phyloP scores from a whole-genome alignment of 2,888 invertebrate species.

The Boloria euphrosyne region DNA sequence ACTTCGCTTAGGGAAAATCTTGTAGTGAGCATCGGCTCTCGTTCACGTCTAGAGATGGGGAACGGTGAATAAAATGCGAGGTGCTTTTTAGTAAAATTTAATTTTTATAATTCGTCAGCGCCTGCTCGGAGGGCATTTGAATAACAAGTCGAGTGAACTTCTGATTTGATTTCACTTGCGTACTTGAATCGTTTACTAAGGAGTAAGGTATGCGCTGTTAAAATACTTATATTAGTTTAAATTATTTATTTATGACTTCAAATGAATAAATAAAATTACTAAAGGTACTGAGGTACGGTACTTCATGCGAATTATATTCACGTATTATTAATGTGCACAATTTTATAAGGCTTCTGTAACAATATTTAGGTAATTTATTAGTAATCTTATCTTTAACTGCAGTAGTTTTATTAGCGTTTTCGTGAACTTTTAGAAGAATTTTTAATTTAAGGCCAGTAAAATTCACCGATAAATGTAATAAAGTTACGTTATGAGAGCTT shows the following conservation, averaged over 20 bases:
- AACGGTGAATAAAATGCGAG: constrained; percentile 64
- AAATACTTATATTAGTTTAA: constrained; percentile 7
- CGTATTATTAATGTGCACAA: no score
- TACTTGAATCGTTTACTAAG: constrained; percentile 24
- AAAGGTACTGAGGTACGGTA: not conserved
- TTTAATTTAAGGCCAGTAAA: no score
- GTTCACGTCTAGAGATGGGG: constrained; percentile 61
- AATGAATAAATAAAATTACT: not conserved
- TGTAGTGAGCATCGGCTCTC: constrained; percentile 74
- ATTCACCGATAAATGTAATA: not conserved
- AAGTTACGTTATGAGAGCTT: not conserved
- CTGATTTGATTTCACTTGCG: constrained; percentile 37
- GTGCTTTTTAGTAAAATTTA: constrained; percentile 55
- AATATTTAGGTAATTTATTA: no score
- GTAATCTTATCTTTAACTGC: no score
- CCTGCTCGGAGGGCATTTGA: constrained; percentile 38
- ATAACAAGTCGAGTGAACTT: constrained; percentile 41
- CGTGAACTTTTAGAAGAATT: no score
- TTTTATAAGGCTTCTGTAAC: no score
- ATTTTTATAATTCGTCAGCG: constrained; percentile 49
- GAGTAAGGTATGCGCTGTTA: constrained; percentile 13
- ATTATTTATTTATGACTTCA: constrained; percentile 3
- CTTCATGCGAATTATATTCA: no score
- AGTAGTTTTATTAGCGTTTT: no score
- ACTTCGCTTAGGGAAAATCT: constrained; percentile 64